phyloP scores from a whole-genome alignment of 2,888 invertebrate genomes.

The Spodoptera littoralis region DNA sequence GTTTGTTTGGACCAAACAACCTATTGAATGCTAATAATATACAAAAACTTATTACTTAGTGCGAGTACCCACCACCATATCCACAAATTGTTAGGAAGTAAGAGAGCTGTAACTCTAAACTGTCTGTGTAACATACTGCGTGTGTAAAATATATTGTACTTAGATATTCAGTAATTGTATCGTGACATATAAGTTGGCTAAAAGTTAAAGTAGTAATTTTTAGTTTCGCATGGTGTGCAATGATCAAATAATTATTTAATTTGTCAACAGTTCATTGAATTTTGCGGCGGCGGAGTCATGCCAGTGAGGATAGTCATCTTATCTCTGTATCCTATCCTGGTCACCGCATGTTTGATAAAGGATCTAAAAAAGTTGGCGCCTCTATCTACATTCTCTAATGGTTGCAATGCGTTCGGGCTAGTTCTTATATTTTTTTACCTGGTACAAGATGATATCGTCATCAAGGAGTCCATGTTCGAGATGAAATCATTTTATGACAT shows the following conservation, averaged over 20 bases:
- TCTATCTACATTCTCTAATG: slow-evolving; percentile 94
- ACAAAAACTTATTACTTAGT: too few relatives aligned
- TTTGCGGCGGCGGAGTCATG: slow-evolving; percentile 67
- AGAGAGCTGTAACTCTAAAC: too few relatives aligned
- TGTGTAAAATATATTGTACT: too few relatives aligned
- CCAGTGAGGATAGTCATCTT: slow-evolving; percentile 88
- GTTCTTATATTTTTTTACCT: slow-evolving; percentile 92
- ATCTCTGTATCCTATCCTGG: slow-evolving; percentile 89
- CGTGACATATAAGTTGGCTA: too few relatives aligned
- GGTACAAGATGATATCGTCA: slow-evolving; percentile 89
- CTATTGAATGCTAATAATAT: too few relatives aligned
- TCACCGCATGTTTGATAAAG: slow-evolving; percentile 90
- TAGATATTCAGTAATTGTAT: too few relatives aligned
- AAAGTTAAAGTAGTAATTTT: too few relatives aligned
- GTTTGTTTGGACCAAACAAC: too few relatives aligned
- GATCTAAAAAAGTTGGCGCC: slow-evolving; percentile 93
- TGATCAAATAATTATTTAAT: background rate
- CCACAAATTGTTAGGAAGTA: too few relatives aligned
- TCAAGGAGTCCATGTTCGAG: slow-evolving; percentile 83
- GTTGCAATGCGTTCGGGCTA: slow-evolving; percentile 92
- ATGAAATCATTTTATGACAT: slow-evolving; percentile 86
- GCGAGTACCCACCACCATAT: too few relatives aligned
- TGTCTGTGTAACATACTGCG: too few relatives aligned
- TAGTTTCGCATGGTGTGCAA: too few relatives aligned
- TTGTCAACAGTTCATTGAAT: slow-evolving; percentile 83